phyloP scores from a whole-genome alignment of 2,888 invertebrate species.

The Orchesellides sinensis region DNA sequence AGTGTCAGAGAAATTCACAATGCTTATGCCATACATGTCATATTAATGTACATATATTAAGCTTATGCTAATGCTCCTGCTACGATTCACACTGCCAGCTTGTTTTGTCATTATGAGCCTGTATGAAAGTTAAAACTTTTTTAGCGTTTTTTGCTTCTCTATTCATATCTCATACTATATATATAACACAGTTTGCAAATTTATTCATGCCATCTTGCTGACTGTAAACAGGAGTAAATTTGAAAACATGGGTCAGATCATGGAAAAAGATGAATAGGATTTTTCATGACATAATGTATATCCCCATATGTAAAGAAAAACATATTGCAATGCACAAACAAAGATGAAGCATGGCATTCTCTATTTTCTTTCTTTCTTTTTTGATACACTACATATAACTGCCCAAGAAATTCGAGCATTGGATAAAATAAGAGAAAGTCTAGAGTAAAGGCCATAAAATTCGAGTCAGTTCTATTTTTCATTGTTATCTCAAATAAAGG shows the following conservation, averaged over 20 bases:
- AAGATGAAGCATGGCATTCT: neutral
- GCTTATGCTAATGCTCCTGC: no score
- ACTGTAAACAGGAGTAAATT: constrained; percentile 1
- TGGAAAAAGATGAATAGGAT: constrained; percentile 1
- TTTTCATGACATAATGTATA: constrained; percentile 9
- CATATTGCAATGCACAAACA: neutral
- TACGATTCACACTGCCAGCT: no score
- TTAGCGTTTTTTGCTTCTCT: no score
- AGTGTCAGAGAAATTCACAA: no score
- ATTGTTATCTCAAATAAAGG: constrained; percentile 41
- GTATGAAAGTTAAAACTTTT: neutral
- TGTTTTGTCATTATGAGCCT: neutral
- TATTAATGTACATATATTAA: no score
- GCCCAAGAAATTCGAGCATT: neutral
- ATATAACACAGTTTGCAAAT: no score
- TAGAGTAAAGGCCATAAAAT: constrained; percentile 12
- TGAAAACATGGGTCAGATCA: neutral
- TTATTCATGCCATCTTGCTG: neutral
- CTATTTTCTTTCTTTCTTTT: no score
- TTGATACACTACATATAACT: no score
- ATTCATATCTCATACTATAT: no score
- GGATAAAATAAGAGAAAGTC: constrained; percentile 5
- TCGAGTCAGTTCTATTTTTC: constrained; percentile 19
- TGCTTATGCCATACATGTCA: no score
- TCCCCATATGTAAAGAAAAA: neutral